phyloP scores from a whole-genome alignment of 2,888 invertebrate genomes.

The Meteorus colon region DNA sequence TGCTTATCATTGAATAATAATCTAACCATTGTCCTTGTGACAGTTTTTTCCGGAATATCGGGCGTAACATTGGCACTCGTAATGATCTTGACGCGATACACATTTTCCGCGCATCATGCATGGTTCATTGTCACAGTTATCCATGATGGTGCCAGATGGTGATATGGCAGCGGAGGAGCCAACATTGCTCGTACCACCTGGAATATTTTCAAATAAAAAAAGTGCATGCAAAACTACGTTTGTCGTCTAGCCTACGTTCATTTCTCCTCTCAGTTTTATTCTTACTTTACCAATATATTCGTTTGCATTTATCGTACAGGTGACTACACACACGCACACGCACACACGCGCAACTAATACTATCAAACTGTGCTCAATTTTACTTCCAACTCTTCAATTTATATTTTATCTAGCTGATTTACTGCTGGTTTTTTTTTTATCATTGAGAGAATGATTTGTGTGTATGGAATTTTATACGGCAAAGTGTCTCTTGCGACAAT shows the following conservation, averaged over 20 bases:
- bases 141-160: slow-evolving; percentile 72
- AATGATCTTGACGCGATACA: slow-evolving; percentile 84
- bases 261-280: slow-evolving; percentile 1
- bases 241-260: slow-evolving; percentile 6
- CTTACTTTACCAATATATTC: background rate
- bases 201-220: slow-evolving; percentile 45
- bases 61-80: slow-evolving; percentile 89
- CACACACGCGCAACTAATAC: background rate
- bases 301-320: background rate
- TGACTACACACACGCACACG: background rate
- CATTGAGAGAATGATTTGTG: background rate
- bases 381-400: background rate
- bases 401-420: slow-evolving; percentile 2
- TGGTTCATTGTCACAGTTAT: slow-evolving; percentile 86
- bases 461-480: background rate
- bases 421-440: background rate
- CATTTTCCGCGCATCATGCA: slow-evolving; percentile 89
- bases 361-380: background rate
- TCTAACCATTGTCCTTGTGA: slow-evolving; percentile 80
- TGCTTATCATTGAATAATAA: slow-evolving; percentile 18
- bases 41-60: slow-evolving; percentile 92
- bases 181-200: slow-evolving; percentile 65
- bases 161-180: slow-evolving; percentile 54
- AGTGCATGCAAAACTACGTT: slow-evolving; percentile 20
- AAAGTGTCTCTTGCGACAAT: background rate